phyloP scores from a whole-genome alignment of 2,888 invertebrate species.

The Sisyra terminalis region DNA sequence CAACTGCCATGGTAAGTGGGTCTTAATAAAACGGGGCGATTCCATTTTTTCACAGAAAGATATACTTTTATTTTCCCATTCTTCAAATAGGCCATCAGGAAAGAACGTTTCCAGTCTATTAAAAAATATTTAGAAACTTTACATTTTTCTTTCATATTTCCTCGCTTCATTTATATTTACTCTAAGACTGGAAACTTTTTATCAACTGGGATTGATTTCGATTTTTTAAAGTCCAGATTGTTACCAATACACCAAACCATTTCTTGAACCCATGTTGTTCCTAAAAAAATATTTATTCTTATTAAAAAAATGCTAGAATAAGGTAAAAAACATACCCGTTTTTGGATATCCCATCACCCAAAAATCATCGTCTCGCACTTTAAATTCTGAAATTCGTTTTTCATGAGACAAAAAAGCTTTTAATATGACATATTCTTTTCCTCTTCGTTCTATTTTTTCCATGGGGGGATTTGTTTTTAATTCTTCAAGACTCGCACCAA shows the following conservation, averaged over 20 bases:
- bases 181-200: slow-evolving; percentile 17
- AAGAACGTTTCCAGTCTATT: too few species aligned
- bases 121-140: too few species aligned
- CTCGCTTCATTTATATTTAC: too few species aligned
- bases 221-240: slow-evolving; percentile 15
- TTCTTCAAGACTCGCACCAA: too few species aligned
- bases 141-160: too few species aligned
- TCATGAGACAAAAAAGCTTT: too few species aligned
- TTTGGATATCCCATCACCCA: slow-evolving; percentile 24
- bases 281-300: neutral
- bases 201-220: slow-evolving; percentile 22
- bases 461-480: too few species aligned
- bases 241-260: slow-evolving; percentile 24
- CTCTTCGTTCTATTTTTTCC: too few species aligned
- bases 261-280: slow-evolving; percentile 25
- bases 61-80: neutral
- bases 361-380: slow-evolving; percentile 22
- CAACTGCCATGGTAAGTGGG: slow-evolving; percentile 18
- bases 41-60: neutral
- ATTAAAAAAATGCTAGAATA: neutral
- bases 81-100: too few species aligned
- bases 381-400: slow-evolving; percentile 15
- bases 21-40: slow-evolving; percentile 11
- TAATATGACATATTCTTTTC: too few species aligned
- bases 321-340: slow-evolving; percentile 16